Percentiles rank a stretch among this genome's conserved stretches.
phyloP scores from a whole-genome alignment of 2,797 vertebrate genomes.

The Typhlichthys subterraneus region DNA sequence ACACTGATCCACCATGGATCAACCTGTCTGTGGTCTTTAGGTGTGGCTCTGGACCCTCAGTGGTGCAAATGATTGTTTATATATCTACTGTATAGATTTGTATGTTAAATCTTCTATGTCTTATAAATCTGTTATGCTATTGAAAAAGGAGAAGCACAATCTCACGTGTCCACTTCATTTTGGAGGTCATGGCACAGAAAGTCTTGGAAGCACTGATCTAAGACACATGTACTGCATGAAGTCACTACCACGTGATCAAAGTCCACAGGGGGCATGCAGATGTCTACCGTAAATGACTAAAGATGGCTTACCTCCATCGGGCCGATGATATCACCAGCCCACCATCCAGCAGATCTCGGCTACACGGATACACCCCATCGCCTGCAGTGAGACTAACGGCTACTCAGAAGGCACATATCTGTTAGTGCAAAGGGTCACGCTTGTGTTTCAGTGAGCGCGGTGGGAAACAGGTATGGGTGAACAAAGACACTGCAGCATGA shows the following conservation, averaged over 20 bases:
- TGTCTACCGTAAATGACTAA: constrained; percentile 42
- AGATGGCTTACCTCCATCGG: constrained; percentile 8
- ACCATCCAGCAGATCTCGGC: constrained; percentile 21
- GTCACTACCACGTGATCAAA: constrained; percentile 47
- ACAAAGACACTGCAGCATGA: constrained; percentile 61
- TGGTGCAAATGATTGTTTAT: background rate
- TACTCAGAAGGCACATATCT: background rate
- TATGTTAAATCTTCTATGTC: no score
- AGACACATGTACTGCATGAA: constrained; percentile 22
- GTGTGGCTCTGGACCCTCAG: background rate
- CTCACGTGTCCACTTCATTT: no score
- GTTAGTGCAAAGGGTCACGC: constrained; percentile 5
- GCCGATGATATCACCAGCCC: constrained; percentile 42
- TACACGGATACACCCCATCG: constrained; percentile 12
- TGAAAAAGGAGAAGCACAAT: no score
- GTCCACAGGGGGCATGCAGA: constrained; percentile 32
- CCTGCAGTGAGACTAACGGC: constrained; percentile 29
- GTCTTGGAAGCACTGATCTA: background rate
- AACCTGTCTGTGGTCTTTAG: background rate
- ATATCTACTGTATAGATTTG: background rate
- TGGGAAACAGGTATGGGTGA: constrained; percentile 27
- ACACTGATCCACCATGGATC: background rate
- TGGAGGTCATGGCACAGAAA: no score
- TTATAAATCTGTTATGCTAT: no score
- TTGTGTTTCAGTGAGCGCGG: constrained; percentile 9